phyloP scores from a whole-genome alignment of 2,797 vertebrate genomes.

The Myotis myotis region DNA sequence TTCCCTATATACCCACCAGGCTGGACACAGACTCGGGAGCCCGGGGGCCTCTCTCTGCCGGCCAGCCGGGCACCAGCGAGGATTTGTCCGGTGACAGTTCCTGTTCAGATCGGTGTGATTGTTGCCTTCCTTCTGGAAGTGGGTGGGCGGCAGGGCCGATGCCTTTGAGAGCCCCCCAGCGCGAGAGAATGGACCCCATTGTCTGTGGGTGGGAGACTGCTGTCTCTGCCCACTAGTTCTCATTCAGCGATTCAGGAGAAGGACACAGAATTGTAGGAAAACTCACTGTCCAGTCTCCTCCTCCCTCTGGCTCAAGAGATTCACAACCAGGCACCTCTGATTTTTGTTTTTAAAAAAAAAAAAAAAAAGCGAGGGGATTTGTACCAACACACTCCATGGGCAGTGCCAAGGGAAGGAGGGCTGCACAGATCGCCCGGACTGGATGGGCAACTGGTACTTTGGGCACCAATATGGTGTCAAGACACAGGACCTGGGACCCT shows the following conservation, averaged over 20 bases:
- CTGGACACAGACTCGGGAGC: accelerated
- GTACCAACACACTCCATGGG: accelerated
- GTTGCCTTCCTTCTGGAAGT: neutral
- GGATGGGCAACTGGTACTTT: accelerated
- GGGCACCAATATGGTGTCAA: accelerated
- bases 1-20: accelerated
- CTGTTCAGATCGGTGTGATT: neutral
- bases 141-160: neutral
- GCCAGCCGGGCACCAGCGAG: neutral
- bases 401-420: accelerated
- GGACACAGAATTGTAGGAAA: neutral
- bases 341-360: neutral
- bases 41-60: neutral
- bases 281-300: neutral
- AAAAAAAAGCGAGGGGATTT: neutral
- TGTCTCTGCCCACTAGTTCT: no score
- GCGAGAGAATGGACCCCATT: neutral
- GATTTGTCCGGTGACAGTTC: accelerated
- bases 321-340: neutral
- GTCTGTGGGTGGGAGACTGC: neutral
- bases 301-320: neutral
- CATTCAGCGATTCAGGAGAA: accelerated
- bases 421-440: accelerated
- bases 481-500: neutral
- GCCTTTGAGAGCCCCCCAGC: neutral